Percentiles rank a stretch among this genome's conserved stretches.
phyloP scores from a whole-genome alignment of 2,888 invertebrate species.

The Eupeodes latifasciatus region DNA sequence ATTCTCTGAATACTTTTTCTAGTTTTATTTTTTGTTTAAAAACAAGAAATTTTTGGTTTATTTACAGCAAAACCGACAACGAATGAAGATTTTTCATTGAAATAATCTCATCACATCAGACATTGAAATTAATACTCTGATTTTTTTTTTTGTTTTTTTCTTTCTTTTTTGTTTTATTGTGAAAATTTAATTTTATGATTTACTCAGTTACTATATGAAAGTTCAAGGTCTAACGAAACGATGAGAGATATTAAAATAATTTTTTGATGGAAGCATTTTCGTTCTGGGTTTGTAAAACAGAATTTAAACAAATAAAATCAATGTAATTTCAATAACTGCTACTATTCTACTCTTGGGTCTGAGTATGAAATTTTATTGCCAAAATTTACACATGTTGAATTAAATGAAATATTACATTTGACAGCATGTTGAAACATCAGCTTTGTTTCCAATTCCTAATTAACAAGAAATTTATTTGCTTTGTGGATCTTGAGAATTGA shows the following conservation, averaged over 20 bases:
- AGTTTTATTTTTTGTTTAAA: slow-evolving; percentile 13
- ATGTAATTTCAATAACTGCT: neutral
- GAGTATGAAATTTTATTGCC: neutral
- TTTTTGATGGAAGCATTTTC: slow-evolving; percentile 20
- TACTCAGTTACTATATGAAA: neutral
- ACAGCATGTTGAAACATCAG: neutral
- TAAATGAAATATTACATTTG: neutral
- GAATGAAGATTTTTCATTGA: slow-evolving; percentile 41
- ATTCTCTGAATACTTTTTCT: neutral
- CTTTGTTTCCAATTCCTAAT: neutral
- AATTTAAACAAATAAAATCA: neutral
- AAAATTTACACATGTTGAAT: neutral
- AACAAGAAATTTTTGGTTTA: slow-evolving; percentile 45
- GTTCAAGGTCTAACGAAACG: slow-evolving; percentile 52
- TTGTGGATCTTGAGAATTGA: neutral
- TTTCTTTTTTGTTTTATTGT: slow-evolving; percentile 13
- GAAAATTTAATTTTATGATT: slow-evolving; percentile 48
- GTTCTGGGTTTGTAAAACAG: neutral
- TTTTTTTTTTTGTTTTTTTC: neutral
- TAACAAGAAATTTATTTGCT: neutral
- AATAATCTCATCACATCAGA: slow-evolving; percentile 37
- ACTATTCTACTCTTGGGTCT: neutral
- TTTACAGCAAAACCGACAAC: slow-evolving; percentile 19
- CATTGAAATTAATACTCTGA: neutral
- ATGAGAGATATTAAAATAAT: slow-evolving; percentile 39